phyloP scores from a whole-genome alignment of 1,140 invertebrate genomes.

The Procambarus clarkii region DNA sequence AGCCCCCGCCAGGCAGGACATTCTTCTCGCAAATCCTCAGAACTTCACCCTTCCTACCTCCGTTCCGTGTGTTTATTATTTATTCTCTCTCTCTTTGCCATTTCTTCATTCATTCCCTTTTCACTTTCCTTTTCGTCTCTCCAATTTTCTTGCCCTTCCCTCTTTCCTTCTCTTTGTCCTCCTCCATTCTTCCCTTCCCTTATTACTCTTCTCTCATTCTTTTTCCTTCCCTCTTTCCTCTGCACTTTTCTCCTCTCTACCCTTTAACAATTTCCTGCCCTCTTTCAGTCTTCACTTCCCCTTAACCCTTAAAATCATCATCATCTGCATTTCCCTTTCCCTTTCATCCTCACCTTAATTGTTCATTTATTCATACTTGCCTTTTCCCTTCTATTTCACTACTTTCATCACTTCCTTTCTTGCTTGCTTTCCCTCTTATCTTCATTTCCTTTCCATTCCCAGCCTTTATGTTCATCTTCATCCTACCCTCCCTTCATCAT shows the following conservation, averaged over 20 bases:
- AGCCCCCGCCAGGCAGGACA: not conserved
- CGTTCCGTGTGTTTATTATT: not conserved
- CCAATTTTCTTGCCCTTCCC: not conserved
- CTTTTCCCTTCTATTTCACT: too few relatives aligned
- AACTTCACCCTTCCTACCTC: not conserved
- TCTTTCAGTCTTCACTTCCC: not conserved
- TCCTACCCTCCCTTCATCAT: too few relatives aligned
- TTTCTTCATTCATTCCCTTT: not conserved
- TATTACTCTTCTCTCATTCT: not conserved
- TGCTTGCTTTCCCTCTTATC: too few relatives aligned
- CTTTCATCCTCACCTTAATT: too few relatives aligned
- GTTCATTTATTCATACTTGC: too few relatives aligned
- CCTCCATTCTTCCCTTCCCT: not conserved
- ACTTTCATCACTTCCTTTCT: too few relatives aligned
- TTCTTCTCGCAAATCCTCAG: not conserved
- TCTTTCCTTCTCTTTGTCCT: not conserved
- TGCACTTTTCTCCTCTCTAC: not conserved
- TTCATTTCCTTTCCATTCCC: too few relatives aligned
- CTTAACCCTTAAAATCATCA: too few relatives aligned
- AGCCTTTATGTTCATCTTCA: too few relatives aligned
- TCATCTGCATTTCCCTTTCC: too few relatives aligned
- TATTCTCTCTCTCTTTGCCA: not conserved
- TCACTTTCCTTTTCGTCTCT: not conserved
- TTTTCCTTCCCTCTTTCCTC: not conserved
- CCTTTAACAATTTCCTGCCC: not conserved